phyloP scores from a whole-genome alignment of 1,140 invertebrate species.

The Eueides isabella region DNA sequence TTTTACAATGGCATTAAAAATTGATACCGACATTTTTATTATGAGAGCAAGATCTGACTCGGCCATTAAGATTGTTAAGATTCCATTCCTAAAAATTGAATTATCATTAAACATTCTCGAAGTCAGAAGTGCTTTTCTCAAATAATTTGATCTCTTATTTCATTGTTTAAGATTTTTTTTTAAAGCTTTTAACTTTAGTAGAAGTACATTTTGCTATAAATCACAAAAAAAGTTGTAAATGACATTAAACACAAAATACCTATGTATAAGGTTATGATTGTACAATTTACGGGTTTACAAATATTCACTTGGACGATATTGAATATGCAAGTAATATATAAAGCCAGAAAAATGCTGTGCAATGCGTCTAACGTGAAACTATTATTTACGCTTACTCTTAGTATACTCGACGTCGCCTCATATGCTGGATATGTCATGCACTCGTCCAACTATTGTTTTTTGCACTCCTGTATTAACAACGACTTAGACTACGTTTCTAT shows the following conservation, averaged over 20 bases:
- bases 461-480: conserved; percentile 1
- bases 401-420: conserved; percentile 8
- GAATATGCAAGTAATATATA: background rate
- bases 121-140: conserved; percentile 21
- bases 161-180: background rate
- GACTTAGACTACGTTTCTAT: conserved; percentile 8
- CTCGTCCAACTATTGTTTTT: conserved; percentile 5
- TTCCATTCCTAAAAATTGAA: conserved; percentile 37
- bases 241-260: too few species aligned
- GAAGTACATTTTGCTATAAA: background rate
- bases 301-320: background rate
- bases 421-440: conserved; percentile 6
- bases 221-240: too few species aligned
- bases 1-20: conserved; percentile 16
- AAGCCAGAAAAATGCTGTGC: conserved; percentile 9
- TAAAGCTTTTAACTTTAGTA: background rate
- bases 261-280: background rate
- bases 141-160: conserved; percentile 24
- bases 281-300: background rate
- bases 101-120: conserved; percentile 32
- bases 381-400: conserved; percentile 12
- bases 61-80: conserved; percentile 25
- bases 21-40: conserved; percentile 16
- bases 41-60: conserved; percentile 23
- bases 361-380: conserved; percentile 10